Evolutionary conservation across 1,140 invertebrate genomes (phyloP).

Genomic region (Saccostrea cuccullata): DNA sequence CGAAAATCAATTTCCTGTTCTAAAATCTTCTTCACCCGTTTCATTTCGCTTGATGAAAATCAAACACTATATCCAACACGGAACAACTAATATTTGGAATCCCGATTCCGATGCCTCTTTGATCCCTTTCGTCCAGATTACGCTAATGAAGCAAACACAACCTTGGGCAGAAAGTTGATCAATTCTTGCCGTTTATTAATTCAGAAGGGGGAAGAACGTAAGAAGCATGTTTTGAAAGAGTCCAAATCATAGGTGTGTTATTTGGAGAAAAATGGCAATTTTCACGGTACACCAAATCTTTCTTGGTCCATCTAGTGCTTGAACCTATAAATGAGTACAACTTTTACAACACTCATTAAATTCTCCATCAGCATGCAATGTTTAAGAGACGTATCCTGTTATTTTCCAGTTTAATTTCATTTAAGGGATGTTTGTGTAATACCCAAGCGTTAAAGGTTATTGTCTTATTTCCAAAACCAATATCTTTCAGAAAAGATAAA

Average conservation of each 20-base stretch:
- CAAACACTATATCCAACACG: background rate
- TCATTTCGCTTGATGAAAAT: background rate
- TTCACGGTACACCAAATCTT: background rate
- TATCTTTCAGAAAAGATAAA: too few relatives aligned
- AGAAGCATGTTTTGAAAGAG: background rate
- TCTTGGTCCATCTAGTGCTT: background rate
- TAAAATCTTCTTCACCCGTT: constrained; percentile 4
- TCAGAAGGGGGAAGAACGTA: background rate
- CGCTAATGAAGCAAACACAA: constrained; percentile 10
- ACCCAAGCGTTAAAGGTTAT: background rate
- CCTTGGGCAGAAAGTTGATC: constrained; percentile 8
- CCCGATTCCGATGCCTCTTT: constrained; percentile 17
- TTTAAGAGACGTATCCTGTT: background rate
- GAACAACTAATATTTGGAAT: constrained; percentile 32
- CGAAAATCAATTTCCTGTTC: constrained; percentile 28
- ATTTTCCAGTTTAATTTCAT: background rate
- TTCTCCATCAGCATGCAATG: constrained; percentile 20
- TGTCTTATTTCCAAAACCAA: background rate
- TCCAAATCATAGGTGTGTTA: constrained; percentile 14
- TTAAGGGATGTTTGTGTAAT: constrained; percentile 8
- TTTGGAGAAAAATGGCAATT: background rate
- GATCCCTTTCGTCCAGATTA: constrained; percentile 15
- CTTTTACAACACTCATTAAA: constrained; percentile 14
- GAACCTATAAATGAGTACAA: background rate
- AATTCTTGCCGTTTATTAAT: constrained; percentile 4